Conservation (phyloP, 2,113 vertebrate genomes). For the Brachypodius melanocephalos region DNA sequence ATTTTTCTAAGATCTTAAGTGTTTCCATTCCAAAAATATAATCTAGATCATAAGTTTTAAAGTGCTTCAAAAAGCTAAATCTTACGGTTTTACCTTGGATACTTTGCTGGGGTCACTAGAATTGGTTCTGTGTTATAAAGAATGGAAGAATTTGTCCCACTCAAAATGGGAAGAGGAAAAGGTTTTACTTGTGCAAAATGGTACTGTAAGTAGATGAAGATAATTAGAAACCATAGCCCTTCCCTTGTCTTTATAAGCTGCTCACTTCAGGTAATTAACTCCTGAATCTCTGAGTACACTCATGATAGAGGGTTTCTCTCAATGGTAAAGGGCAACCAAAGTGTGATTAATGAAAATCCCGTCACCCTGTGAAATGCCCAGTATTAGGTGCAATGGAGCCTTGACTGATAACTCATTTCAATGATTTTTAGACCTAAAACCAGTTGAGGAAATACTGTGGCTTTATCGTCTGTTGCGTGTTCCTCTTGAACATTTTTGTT, state of each 20-base stretch:
- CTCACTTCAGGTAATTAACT: not conserved
- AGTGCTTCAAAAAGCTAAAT: not conserved
- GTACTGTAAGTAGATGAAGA: not conserved
- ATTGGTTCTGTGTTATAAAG: not conserved
- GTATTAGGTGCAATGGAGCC: not conserved
- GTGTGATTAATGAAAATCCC: not conserved
- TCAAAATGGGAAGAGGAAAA: not conserved
- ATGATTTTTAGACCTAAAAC: not conserved
- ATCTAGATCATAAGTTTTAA: not conserved
- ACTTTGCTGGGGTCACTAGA: not conserved
- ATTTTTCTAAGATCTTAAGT: not conserved
- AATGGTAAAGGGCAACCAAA: not conserved
- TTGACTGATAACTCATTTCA: not conserved
- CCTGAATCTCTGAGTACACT: not conserved
- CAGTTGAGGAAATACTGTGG: not conserved
- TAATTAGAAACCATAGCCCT: not conserved
- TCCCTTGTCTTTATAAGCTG: not conserved
- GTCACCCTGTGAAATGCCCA: not conserved
- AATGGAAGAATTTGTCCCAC: not conserved
- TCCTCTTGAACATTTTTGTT: not conserved
- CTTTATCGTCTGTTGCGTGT: not conserved
- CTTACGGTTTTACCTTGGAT: not conserved
- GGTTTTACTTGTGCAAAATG: not conserved
- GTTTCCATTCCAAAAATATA: not conserved
- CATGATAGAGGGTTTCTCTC: not conserved